Evolutionary conservation across 2,888 invertebrate species (phyloP).

Genomic region (Sycophila texana): DNA sequence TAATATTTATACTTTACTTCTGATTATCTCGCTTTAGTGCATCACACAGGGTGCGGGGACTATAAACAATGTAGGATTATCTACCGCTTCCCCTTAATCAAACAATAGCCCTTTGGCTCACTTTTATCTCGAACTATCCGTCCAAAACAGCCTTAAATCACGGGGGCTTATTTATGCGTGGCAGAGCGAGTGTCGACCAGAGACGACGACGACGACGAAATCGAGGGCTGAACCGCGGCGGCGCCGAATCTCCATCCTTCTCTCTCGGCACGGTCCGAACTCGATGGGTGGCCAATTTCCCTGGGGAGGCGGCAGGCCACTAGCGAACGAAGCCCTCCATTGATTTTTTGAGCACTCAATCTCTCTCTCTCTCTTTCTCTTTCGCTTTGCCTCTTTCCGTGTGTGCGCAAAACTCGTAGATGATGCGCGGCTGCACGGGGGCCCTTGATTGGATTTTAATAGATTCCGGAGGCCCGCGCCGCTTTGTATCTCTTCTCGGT

Average conservation of each 20-base stretch:
- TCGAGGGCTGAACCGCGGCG: not conserved
- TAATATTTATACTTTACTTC: too few relatives aligned
- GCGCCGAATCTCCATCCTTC: slow-evolving; percentile 8
- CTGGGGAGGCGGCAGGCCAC: slow-evolving; percentile 32
- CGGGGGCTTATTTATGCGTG: slow-evolving; percentile 29
- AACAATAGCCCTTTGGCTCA: not conserved
- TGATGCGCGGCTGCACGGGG: not conserved
- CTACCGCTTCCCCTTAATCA: not conserved
- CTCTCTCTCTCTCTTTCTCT: slow-evolving; percentile 12
- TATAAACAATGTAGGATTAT: too few relatives aligned
- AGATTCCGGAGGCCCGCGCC: slow-evolving; percentile 12
- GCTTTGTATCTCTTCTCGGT: not conserved
- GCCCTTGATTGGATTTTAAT: slow-evolving; percentile 47
- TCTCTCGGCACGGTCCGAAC: not conserved
- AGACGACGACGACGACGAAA: not conserved
- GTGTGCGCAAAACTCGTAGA: slow-evolving; percentile 7
- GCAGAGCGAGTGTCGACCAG: not conserved
- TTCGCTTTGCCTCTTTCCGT: not conserved
- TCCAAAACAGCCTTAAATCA: slow-evolving; percentile 35
- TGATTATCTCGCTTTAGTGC: too few relatives aligned
- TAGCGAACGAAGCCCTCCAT: slow-evolving; percentile 29
- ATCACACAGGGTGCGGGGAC: too few relatives aligned
- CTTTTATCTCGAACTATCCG: slow-evolving; percentile 11
- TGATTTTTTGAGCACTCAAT: slow-evolving; percentile 43
- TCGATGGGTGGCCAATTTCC: slow-evolving; percentile 51